Percentiles rank a stretch among this genome's conserved stretches.
phyloP scores from a whole-genome alignment of 2,113 vertebrate genomes.

The Seriola rivoliana region DNA sequence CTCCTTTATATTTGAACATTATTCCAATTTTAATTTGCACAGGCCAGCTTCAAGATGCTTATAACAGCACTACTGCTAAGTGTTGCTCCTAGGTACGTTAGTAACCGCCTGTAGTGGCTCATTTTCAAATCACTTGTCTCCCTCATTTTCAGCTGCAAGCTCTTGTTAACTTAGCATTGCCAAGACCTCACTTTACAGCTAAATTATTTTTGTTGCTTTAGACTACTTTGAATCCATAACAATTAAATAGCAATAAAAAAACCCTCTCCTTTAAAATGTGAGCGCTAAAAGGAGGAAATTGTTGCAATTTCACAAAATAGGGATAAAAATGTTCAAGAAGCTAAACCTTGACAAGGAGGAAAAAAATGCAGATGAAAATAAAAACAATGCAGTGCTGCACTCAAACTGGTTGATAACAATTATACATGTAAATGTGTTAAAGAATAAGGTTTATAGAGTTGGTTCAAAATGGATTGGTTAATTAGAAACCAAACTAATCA shows the following conservation, averaged over 20 bases:
- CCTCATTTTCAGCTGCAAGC: constrained; percentile 12
- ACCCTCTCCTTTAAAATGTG: too few species aligned
- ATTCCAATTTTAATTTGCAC: constrained; percentile 4
- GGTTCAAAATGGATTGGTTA: neutral
- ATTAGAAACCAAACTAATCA: too few species aligned
- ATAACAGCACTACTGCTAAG: neutral
- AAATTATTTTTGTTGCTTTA: neutral
- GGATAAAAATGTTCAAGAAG: too few species aligned
- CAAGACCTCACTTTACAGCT: neutral
- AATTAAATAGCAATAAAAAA: neutral
- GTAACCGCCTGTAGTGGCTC: neutral
- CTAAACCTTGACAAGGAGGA: too few species aligned
- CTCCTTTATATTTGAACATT: constrained; percentile 12
- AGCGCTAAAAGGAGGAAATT: too few species aligned
- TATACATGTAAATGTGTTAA: neutral
- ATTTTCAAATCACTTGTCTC: constrained; percentile 13
- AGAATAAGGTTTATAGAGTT: neutral
- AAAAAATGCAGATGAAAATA: too few species aligned
- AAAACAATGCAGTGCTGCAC: too few species aligned
- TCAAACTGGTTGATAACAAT: neutral
- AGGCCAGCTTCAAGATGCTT: neutral
- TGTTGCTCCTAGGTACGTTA: neutral
- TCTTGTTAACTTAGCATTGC: neutral
- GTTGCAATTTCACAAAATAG: too few species aligned
- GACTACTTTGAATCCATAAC: neutral